Evolutionary conservation across 2,113 vertebrate genomes (phyloP).

Genomic region (Antigone vipio): DNA sequence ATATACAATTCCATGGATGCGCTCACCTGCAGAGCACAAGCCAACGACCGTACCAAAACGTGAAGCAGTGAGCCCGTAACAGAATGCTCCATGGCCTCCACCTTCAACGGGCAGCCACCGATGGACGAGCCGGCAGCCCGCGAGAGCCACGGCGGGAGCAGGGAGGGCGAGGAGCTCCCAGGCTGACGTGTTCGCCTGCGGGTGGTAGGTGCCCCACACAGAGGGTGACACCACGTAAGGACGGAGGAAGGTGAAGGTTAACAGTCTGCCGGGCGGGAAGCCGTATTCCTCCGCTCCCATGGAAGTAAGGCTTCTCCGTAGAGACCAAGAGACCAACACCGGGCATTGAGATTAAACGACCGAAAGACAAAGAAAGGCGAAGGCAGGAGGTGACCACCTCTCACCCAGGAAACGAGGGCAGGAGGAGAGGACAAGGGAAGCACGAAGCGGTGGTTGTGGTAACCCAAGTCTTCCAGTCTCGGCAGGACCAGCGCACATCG

Average conservation of each 20-base stretch:
- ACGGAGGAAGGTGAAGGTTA: neutral
- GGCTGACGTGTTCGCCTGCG: neutral
- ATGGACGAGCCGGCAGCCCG: rapidly evolving
- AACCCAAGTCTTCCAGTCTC: neutral
- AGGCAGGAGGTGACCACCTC: neutral
- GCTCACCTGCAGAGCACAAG: neutral
- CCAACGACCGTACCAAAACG: neutral
- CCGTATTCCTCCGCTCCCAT: neutral
- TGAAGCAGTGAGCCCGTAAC: neutral
- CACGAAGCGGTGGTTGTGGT: rapidly evolving
- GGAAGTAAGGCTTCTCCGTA: neutral
- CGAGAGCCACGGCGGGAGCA: too few relatives aligned
- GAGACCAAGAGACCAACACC: neutral
- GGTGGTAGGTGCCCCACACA: neutral
- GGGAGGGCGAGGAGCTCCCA: neutral
- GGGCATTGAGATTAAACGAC: neutral
- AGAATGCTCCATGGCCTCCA: neutral
- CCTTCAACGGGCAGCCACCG: neutral
- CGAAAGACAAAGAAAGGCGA: neutral
- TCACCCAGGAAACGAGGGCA: neutral
- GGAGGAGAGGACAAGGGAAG: neutral
- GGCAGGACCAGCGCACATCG: rapidly evolving
- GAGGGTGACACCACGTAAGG: neutral
- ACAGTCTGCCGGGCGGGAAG: neutral
- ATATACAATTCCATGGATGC: neutral